Conservation (phyloP, 2,797 vertebrate species). For the Neosilurus mollespiculum region DNA sequence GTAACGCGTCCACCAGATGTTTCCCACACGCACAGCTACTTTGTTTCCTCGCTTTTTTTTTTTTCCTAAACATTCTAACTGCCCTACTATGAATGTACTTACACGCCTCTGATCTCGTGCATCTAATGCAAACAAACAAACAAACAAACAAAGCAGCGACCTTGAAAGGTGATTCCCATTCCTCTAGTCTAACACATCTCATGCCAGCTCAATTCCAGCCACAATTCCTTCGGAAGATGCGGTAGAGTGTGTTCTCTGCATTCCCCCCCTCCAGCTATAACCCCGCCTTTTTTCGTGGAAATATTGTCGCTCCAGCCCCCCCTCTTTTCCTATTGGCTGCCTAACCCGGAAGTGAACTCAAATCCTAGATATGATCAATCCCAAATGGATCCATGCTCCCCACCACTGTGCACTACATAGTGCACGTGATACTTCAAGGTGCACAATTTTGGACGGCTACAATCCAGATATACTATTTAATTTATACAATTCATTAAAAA, state of each 20-base stretch:
- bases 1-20: slow-evolving; percentile 28
- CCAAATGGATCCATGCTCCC: neutral
- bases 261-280: slow-evolving; percentile 41
- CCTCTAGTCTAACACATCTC: slow-evolving; percentile 32
- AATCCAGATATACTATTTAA: neutral
- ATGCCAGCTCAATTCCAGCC: slow-evolving; percentile 4
- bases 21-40: neutral
- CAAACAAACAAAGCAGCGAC: slow-evolving; percentile 37
- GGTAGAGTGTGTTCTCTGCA: slow-evolving; percentile 33
- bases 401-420: neutral
- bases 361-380: neutral
- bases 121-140: neutral
- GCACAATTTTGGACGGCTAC: neutral
- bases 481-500: neutral
- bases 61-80: neutral
- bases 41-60: neutral
- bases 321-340: slow-evolving; percentile 39
- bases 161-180: slow-evolving; percentile 53
- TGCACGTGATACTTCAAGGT: neutral
- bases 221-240: slow-evolving; percentile 35
- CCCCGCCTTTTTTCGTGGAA: slow-evolving; percentile 61
- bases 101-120: neutral
- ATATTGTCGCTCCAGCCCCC: slow-evolving; percentile 36
- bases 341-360: slow-evolving; percentile 25
- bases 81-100: neutral